phyloP scores from a whole-genome alignment of 1,140 invertebrate genomes.

The Scaptodrosophila lebanonensis region DNA sequence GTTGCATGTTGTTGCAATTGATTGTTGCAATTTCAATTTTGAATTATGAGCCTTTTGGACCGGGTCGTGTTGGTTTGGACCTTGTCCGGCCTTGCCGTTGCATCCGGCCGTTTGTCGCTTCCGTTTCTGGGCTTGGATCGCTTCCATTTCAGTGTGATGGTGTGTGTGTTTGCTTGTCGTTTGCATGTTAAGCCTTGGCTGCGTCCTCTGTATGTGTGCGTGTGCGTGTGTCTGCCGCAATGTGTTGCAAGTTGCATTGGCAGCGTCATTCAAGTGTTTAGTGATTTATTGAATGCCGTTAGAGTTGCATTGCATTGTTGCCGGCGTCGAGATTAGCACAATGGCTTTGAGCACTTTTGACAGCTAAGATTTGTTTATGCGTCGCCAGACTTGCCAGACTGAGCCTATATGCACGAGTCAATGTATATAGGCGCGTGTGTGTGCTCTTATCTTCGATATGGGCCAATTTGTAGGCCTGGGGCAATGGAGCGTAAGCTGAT shows the following conservation, averaged over 20 bases:
- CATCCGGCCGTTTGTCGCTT: slow-evolving; percentile 45
- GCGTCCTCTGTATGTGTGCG: slow-evolving; percentile 1
- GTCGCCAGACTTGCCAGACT: slow-evolving; percentile 10
- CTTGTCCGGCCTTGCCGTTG: slow-evolving; percentile 34
- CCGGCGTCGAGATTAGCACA: slow-evolving; percentile 60
- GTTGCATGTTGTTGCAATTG: slow-evolving; percentile 76
- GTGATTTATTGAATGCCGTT: slow-evolving; percentile 76
- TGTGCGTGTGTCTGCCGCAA: slow-evolving; percentile 32
- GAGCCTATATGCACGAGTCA: neutral
- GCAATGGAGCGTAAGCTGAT: slow-evolving; percentile 29
- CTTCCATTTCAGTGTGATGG: neutral
- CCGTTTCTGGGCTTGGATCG: slow-evolving; percentile 20
- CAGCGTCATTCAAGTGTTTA: slow-evolving; percentile 75
- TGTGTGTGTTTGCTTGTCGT: slow-evolving; percentile 22
- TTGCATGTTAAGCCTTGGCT: slow-evolving; percentile 40
- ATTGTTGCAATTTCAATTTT: slow-evolving; percentile 77
- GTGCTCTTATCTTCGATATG: neutral
- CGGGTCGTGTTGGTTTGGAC: slow-evolving; percentile 1
- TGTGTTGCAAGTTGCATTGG: slow-evolving; percentile 73
- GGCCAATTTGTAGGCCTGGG: neutral
- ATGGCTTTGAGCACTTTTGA: slow-evolving; percentile 74
- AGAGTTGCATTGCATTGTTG: slow-evolving; percentile 40
- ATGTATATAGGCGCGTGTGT: slow-evolving; percentile 40
- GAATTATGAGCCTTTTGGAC: slow-evolving; percentile 59
- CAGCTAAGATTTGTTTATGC: slow-evolving; percentile 72